These are phyloP conservation scores for Chaetodon auriga DNA, from an alignment of 2,113 vertebrate species.

Conservation along the genomic window DNA sequence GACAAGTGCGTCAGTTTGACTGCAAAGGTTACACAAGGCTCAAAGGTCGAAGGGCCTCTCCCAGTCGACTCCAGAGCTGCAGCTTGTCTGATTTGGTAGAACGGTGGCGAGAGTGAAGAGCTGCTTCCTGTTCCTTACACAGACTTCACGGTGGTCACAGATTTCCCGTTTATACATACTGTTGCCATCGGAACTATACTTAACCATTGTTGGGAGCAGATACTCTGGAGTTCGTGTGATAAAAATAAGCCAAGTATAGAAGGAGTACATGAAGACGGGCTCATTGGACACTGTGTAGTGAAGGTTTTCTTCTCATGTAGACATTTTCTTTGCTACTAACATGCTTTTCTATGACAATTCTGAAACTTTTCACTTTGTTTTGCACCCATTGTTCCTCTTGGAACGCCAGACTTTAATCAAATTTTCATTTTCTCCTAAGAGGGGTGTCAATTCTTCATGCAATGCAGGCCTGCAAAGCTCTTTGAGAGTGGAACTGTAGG, in stretches of 20 bases:
- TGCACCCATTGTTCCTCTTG: background rate
- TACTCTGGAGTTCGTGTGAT: background rate
- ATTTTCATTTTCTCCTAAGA: background rate
- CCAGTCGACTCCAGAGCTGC: slow-evolving; percentile 16
- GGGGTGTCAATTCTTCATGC: background rate
- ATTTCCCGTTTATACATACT: background rate
- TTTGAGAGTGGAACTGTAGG: background rate
- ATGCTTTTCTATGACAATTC: background rate
- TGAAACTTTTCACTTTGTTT: background rate
- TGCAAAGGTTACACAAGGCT: slow-evolving; percentile 39
- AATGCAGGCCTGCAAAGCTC: background rate
- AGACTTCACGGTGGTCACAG: background rate
- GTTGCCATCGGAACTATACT: background rate
- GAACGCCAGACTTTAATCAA: background rate
- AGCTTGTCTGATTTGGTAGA: slow-evolving; percentile 45
- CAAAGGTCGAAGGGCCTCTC: slow-evolving; percentile 58
- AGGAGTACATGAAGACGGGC: background rate
- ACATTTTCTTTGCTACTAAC: background rate
- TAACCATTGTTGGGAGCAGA: background rate
- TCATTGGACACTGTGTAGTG: background rate
- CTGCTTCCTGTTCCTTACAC: background rate
- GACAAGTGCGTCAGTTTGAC: background rate
- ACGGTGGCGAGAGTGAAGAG: background rate
- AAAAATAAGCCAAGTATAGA: background rate
- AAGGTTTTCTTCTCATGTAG: background rate